Evolutionary conservation across 2,888 invertebrate genomes (phyloP).

Genomic region (Auanema sp.): DNA sequence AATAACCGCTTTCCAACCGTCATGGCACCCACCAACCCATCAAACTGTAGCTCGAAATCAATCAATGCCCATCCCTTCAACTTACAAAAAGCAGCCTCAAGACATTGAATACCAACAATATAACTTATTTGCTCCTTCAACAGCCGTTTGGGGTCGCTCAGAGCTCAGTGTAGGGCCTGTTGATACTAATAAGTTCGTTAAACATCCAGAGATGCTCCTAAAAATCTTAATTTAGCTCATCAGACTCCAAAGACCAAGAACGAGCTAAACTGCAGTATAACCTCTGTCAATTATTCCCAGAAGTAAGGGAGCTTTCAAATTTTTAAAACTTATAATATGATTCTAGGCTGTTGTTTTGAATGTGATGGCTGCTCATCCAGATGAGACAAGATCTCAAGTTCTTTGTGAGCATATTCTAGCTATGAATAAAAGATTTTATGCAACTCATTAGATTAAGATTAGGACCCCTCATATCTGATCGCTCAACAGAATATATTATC

Average conservation of each 20-base stretch:
- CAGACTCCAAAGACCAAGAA: constrained; percentile 10
- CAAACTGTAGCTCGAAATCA: constrained; percentile 19
- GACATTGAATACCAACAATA: constrained; percentile 34
- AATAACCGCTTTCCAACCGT: not conserved
- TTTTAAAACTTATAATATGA: constrained; percentile 1
- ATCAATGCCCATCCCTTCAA: constrained; percentile 16
- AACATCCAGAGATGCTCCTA: not conserved
- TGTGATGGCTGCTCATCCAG: constrained; percentile 84
- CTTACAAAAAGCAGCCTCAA: not conserved
- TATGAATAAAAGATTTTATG: constrained; percentile 41
- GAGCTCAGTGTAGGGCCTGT: constrained; percentile 47
- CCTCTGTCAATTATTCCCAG: constrained; percentile 84
- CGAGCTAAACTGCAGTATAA: constrained; percentile 75
- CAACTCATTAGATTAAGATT: not conserved
- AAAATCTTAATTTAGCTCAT: constrained; percentile 4
- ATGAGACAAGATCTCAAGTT: constrained; percentile 84
- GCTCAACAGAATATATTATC: not conserved
- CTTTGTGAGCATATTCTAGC: constrained; percentile 73
- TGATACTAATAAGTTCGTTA: constrained; percentile 25
- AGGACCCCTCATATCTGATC: too few species aligned
- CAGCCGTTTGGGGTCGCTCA: constrained; percentile 54
- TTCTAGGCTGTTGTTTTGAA: constrained; percentile 28
- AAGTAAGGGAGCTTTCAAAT: constrained; percentile 9
- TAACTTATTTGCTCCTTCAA: constrained; percentile 38
- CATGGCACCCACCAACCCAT: not conserved